Evolutionary conservation across 2,113 vertebrate species (phyloP).

Genomic region (Tauraco erythrolophus): DNA sequence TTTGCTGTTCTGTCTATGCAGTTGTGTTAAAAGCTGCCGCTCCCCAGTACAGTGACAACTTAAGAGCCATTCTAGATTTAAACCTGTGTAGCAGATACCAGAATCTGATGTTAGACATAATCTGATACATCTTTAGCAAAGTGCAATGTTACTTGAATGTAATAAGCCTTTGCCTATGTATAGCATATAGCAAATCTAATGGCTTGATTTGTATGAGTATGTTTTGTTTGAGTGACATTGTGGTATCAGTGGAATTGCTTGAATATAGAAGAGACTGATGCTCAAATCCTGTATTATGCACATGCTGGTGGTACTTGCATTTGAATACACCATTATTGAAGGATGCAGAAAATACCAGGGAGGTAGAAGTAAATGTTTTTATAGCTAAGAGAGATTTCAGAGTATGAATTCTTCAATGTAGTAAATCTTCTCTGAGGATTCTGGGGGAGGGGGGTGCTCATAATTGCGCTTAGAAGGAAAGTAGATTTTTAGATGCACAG

Average conservation of each 20-base stretch:
- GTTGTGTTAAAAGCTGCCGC: neutral
- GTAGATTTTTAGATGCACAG: neutral
- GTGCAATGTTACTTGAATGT: neutral
- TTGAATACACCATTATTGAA: neutral
- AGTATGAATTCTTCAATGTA: neutral
- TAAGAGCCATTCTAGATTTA: neutral
- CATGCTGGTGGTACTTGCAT: neutral
- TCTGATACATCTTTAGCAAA: neutral
- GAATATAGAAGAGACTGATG: neutral
- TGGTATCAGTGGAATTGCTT: neutral
- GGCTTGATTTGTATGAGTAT: neutral
- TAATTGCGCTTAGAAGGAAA: neutral
- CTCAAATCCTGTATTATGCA: neutral
- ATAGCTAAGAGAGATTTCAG: neutral
- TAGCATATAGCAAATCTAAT: neutral
- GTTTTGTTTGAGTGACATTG: neutral
- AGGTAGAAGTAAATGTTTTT: neutral
- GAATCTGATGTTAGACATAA: neutral
- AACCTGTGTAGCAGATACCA: neutral
- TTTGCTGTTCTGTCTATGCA: neutral
- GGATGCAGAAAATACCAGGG: neutral
- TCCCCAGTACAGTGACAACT: neutral
- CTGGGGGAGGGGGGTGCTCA: neutral
- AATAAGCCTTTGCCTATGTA: neutral
- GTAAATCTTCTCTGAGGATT: neutral